phyloP scores from a whole-genome alignment of 2,797 vertebrate species.

The Myotis pilosus region DNA sequence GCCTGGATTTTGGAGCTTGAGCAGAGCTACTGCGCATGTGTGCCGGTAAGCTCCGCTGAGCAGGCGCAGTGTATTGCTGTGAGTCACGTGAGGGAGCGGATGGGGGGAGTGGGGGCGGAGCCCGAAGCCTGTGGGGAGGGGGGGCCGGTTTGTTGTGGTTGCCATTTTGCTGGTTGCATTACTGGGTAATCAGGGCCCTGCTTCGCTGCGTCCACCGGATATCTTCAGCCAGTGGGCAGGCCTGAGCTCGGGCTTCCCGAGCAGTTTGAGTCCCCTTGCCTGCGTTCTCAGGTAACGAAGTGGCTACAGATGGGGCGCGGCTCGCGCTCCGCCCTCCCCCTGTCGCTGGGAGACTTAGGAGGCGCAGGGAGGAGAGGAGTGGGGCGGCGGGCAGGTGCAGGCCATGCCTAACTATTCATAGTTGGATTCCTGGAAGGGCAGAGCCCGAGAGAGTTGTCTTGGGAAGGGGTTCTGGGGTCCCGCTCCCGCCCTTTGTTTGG shows the following conservation, averaged over 20 bases:
- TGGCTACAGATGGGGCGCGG: not conserved
- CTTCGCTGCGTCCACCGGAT: conserved; percentile 57
- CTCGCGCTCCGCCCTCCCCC: conserved; percentile 54
- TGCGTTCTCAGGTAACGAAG: conserved; percentile 75
- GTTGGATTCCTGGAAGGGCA: conserved; percentile 66
- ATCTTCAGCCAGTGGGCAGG: conserved; percentile 64
- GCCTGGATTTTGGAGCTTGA: not conserved
- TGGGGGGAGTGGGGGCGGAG: conserved; percentile 35
- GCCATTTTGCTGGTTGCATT: conserved; percentile 86
- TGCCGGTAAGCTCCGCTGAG: accelerated
- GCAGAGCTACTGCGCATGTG: not conserved
- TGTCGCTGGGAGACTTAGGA: conserved; percentile 23
- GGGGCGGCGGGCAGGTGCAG: conserved; percentile 51
- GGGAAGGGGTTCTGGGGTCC: conserved; percentile 60
- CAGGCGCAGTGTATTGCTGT: not conserved
- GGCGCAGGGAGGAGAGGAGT: conserved; percentile 15
- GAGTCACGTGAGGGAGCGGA: conserved; percentile 58
- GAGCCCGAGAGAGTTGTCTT: conserved; percentile 22
- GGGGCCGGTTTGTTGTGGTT: conserved; percentile 91
- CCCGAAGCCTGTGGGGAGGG: conserved; percentile 67
- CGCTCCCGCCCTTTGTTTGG: conserved; percentile 89
- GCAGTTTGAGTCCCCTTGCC: conserved; percentile 69
- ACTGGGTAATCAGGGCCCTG: conserved; percentile 83
- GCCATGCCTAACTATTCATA: conserved; percentile 45
- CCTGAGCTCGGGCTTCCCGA: conserved; percentile 76